A percentile compares a stretch with the other conserved stretches of the same genome.
Conservation (phyloP, 2,888 invertebrate genomes). For the Chirona hameri region DNA sequence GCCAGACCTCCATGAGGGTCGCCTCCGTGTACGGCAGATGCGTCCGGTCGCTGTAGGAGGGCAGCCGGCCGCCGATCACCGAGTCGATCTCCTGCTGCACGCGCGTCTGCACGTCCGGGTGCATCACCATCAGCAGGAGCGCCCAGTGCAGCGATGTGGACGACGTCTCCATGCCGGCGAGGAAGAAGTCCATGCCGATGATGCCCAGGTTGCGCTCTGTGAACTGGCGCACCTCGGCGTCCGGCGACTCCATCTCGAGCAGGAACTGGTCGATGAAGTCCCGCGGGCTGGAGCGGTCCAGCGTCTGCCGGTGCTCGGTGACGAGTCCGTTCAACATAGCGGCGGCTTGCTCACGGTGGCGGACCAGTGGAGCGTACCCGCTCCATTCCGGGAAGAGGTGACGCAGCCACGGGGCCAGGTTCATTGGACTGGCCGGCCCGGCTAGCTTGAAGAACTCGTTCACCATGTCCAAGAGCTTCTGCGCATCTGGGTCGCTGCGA, state of each 20-base stretch:
- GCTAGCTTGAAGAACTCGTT: not conserved
- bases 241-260: not conserved
- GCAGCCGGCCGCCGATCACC: not conserved
- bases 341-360: not conserved
- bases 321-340: not conserved
- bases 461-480: not conserved
- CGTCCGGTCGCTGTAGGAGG: not conserved
- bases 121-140: too few species aligned
- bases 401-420: not conserved
- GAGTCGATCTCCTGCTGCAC: too few species aligned
- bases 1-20: slow-evolving; percentile 3
- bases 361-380: not conserved
- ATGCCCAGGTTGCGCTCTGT: not conserved
- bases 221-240: not conserved
- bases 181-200: not conserved
- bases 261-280: not conserved
- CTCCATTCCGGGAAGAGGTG: not conserved
- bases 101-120: too few species aligned
- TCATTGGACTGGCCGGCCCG: not conserved
- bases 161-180: not conserved
- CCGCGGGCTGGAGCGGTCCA: not conserved
- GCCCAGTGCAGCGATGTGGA: not conserved
- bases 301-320: not conserved
- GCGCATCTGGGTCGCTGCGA: not conserved
- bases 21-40: slow-evolving; percentile 32